phyloP scores from a whole-genome alignment of 2,888 invertebrate genomes.

The Nasonia oneida region DNA sequence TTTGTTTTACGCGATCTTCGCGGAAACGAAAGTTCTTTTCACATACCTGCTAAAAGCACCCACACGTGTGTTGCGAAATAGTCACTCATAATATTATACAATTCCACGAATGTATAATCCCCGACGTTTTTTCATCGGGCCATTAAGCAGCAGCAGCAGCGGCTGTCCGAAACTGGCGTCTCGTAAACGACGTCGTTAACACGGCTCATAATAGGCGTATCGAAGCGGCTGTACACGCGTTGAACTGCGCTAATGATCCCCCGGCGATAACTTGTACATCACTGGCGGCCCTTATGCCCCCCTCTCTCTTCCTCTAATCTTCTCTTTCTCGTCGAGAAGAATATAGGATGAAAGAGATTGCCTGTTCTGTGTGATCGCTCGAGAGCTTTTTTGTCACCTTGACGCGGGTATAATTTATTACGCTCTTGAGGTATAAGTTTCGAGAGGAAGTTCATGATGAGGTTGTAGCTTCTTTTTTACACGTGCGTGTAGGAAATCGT shows the following conservation, averaged over 20 bases:
- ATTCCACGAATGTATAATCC: not conserved
- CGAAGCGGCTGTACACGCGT: not conserved
- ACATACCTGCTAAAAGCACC: conserved; percentile 7
- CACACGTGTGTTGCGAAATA: not conserved
- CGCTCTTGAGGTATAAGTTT: not conserved
- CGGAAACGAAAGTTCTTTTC: conserved; percentile 24
- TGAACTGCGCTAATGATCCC: conserved; percentile 48
- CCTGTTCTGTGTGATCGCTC: conserved; percentile 24
- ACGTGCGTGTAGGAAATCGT: no score
- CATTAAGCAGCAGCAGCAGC: conserved; percentile 13
- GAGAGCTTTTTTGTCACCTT: conserved; percentile 24
- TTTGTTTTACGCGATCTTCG: conserved; percentile 27
- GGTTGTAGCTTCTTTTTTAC: not conserved
- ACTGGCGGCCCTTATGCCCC: not conserved
- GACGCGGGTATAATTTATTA: conserved; percentile 30
- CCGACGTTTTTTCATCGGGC: conserved; percentile 25
- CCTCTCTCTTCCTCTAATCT: conserved; percentile 14
- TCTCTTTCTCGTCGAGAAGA: not conserved
- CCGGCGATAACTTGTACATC: conserved; percentile 25
- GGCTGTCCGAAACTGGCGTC: conserved; percentile 22
- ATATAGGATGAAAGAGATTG: conserved; percentile 3
- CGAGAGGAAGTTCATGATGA: not conserved
- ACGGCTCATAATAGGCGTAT: conserved; percentile 38
- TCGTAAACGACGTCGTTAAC: conserved; percentile 52
- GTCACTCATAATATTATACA: not conserved